Percentiles rank a stretch among this genome's conserved stretches.
These are phyloP conservation scores for Phenganax marumi DNA, from an alignment of 92 coral and sea anemone genomes.

Conservation along the genomic window DNA sequence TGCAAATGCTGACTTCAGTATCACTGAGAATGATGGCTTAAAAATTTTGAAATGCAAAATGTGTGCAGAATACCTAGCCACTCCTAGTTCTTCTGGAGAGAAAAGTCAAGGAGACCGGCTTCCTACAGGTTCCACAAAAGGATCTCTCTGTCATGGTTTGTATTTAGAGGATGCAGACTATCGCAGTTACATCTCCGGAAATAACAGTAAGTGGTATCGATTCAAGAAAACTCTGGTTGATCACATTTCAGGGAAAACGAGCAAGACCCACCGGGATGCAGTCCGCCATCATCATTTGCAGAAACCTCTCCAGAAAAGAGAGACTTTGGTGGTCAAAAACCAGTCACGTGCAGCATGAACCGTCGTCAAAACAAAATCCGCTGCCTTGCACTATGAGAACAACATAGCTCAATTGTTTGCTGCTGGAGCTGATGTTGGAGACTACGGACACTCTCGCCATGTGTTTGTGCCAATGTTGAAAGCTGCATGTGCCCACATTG, in stretches of 20 bases:
- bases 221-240: constrained; percentile 20
- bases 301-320: constrained; percentile 21
- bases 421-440: constrained; percentile 36
- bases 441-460: constrained; percentile 30
- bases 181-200: background rate
- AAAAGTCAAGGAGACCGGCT: constrained; percentile 6
- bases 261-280: constrained; percentile 34
- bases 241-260: background rate
- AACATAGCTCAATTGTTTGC: constrained; percentile 13
- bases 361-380: constrained; percentile 54
- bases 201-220: constrained; percentile 6
- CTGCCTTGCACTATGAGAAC: constrained; percentile 41
- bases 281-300: constrained; percentile 30
- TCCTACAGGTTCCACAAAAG: constrained; percentile 12
- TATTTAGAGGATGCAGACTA: constrained; percentile 16
- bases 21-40: background rate
- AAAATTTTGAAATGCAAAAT: constrained; percentile 15
- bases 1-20: background rate
- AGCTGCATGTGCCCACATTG: constrained; percentile 30
- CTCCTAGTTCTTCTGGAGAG: background rate
- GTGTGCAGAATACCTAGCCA: constrained; percentile 1
- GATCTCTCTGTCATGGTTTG: constrained; percentile 17
- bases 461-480: constrained; percentile 34
- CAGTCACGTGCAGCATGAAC: constrained; percentile 15
- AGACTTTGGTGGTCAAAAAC: constrained; percentile 12